Evolutionary conservation across 2,113 vertebrate genomes (phyloP), one percentile per base, ranked within the genome.

Genomic region (Sarotherodon lohbergeri): DNA sequence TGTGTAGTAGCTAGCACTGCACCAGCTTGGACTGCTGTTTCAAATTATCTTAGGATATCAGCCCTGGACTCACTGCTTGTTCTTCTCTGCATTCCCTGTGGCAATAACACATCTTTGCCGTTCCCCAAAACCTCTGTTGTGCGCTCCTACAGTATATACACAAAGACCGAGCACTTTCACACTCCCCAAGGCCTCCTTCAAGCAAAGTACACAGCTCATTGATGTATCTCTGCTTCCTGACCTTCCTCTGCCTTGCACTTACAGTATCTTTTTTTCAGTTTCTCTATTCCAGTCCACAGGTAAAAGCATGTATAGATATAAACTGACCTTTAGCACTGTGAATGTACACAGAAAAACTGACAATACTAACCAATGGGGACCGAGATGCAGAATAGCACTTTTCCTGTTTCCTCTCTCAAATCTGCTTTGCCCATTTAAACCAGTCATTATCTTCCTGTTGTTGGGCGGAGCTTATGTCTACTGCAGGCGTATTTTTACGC

Each of bases 401-500:
- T 89, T 91, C 71, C 56, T 34, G 52, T 80, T 61, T 11, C 80
- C 63, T 90, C 57, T 12, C 52, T 83, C 81, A 83, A 48, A 89
- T 88, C 50, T 89, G 36, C 86, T 84, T 88, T 85, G 17, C 80
- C 80, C 29, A 41, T 41, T 90, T 79, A 39, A 88, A 80, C 10
- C 5, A 14, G 39, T 71, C 22, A 19, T 71, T 59, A 71, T 63
- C 46, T 71, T 52, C 66, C 57, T 76, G 80, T 88, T 88, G 48
- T 54, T 29, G 55, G 85, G 88, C 22, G 83, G 81, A 86, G 84
- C 84, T 85, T 82, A 63, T 83, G 76, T 89, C 82, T 46, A 50
- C 80, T 83, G 88, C 85, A 68, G 89, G 55, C 12, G 78, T 56
- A 86, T 90, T 90, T 92, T 92, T 83, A 94, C 91, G 92, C 93